Evolutionary conservation across 2,797 vertebrate species (phyloP), one percentile per base, ranked within the genome.

Genomic region (Chromobotia macracanthus): DNA sequence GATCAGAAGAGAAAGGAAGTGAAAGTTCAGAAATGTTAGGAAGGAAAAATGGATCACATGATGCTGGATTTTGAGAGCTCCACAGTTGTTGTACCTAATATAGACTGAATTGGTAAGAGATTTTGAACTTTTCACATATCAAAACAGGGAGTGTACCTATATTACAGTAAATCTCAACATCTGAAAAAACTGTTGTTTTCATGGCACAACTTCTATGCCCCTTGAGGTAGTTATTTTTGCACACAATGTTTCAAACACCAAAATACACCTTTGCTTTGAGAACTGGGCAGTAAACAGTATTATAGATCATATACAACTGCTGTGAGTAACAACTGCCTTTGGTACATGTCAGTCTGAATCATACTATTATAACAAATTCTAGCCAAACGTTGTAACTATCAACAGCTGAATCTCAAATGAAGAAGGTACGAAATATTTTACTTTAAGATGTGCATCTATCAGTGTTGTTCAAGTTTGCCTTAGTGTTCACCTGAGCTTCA

Each of bases 51-150:
- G 58, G 58, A 64, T 64, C 61, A 64, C 31, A 21, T 15, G 56
- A 53, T 28, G 23, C 48, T 44, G 58, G 51, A 76, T 35, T 63
- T 28, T n/a, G 28, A 64, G 9, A 0, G 18, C 23, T 65, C n/a
- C 38, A 18, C 9, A 11, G 19, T 35, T 5, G 41, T 35, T 16
- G 18, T 55, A 55, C 48, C 10, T 25, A 44, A 76, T 2, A 8
- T n/a, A 56, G 74, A 76, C 35, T 76, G 63, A 75, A 67, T 1
- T 56, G 21, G 21, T 19, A 76, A 25, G 16, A 63, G 44, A 19
- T 66, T 44, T 28, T 10, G 5, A 28, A 66, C 31, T 0, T 41
- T 65, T 50, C 25, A 41, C 35, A 44, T 55, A 63, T 56, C 35
- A 66, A 75, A 66, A 55, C 73, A 66, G 48, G 61, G 73, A 53